A percentile compares a stretch with the other conserved stretches of the same genome.
Evolutionary conservation across 1,140 invertebrate genomes (phyloP).

Genomic region (Aphelenchoides besseyi): DNA sequence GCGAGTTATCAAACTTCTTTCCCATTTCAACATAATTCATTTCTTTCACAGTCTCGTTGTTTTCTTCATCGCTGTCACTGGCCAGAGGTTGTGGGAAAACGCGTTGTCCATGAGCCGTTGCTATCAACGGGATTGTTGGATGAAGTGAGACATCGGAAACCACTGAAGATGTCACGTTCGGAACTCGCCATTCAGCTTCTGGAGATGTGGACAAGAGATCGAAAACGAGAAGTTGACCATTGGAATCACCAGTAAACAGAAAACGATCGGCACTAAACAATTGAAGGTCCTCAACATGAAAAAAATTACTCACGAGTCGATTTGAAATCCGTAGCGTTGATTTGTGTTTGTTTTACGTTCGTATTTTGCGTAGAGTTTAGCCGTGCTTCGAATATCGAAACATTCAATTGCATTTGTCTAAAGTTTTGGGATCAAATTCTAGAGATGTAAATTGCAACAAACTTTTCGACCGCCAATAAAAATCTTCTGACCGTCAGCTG

Average conservation of each 20-base stretch:
- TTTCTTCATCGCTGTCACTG: neutral
- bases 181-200: neutral
- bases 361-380: neutral
- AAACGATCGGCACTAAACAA: neutral
- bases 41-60: neutral
- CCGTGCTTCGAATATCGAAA: neutral
- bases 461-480: neutral
- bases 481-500: neutral
- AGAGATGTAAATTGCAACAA: neutral
- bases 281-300: neutral
- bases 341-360: neutral
- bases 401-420: neutral
- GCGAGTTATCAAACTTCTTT: neutral
- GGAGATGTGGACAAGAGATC: neutral
- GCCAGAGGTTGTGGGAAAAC: neutral
- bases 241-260: neutral
- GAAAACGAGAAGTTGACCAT: neutral
- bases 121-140: neutral
- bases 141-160: neutral
- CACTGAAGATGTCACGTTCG: neutral
- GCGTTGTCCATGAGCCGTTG: neutral
- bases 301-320: neutral
- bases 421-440: no score
- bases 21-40: no score
- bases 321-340: conserved; percentile 3